These are phyloP conservation scores for Drosophila meridiana DNA, from an alignment of 2,888 invertebrate genomes.

Conservation along the genomic window DNA sequence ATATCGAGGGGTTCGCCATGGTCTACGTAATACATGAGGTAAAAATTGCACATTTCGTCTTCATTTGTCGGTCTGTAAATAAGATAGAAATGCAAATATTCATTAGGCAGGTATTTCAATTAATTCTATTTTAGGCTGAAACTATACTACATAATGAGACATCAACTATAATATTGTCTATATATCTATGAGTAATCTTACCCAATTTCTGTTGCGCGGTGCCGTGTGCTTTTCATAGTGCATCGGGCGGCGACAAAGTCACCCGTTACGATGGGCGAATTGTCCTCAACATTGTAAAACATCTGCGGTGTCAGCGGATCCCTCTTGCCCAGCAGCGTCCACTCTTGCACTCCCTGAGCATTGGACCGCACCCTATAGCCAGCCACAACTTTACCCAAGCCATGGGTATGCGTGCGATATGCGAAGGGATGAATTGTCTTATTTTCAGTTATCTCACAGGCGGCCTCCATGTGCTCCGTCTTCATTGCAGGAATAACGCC, in stretches of 20 bases:
- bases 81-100: constrained; percentile 51
- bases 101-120: neutral
- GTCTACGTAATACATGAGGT: constrained; percentile 96
- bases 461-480: constrained; percentile 95
- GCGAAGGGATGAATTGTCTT: constrained; percentile 97
- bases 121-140: neutral
- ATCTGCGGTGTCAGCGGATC: constrained; percentile 96
- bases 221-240: constrained; percentile 93
- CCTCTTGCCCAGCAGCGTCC: constrained; percentile 94
- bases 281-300: constrained; percentile 93
- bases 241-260: constrained; percentile 95
- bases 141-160: neutral
- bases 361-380: constrained; percentile 91
- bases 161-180: neutral
- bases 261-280: constrained; percentile 88
- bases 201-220: constrained; percentile 90
- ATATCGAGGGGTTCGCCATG: constrained; percentile 90
- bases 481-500: constrained; percentile 90
- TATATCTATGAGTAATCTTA: constrained; percentile 82
- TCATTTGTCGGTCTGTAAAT: constrained; percentile 90
- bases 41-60: constrained; percentile 98
- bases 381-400: constrained; percentile 93
- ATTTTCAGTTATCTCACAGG: constrained; percentile 92
- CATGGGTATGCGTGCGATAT: constrained; percentile 97
- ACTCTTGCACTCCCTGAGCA: constrained; percentile 87